Evolutionary conservation across 2,797 vertebrate species (phyloP).

Genomic region (Triplophysa bombifrons): DNA sequence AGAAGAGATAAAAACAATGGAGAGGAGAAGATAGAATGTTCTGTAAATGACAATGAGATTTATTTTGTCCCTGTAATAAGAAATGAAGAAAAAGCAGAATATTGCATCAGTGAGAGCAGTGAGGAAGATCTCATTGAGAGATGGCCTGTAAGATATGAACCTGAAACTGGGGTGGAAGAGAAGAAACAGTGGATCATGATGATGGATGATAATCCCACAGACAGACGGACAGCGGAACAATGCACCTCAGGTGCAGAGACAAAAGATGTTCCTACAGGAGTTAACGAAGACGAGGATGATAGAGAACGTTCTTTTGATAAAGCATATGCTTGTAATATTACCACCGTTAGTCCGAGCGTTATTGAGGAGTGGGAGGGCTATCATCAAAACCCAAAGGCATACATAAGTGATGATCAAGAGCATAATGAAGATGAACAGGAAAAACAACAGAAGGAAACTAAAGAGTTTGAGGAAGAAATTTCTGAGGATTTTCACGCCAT

Average conservation of each 20-base stretch:
- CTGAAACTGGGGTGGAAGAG: background rate
- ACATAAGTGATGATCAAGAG: background rate
- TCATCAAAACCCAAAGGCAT: background rate
- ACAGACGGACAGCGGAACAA: background rate
- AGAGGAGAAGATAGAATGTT: background rate
- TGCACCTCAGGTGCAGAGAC: background rate
- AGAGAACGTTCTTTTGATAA: background rate
- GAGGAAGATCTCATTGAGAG: background rate
- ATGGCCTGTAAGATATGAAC: background rate
- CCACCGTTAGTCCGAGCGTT: background rate
- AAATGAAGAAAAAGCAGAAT: background rate
- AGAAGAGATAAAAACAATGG: background rate
- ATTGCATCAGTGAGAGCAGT: background rate
- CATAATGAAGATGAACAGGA: background rate
- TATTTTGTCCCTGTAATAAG: background rate
- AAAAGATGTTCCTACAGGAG: background rate
- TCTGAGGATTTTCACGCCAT: slow-evolving; percentile 9
- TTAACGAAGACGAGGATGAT: background rate
- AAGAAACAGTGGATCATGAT: background rate
- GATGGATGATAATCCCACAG: background rate
- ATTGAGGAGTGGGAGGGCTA: background rate
- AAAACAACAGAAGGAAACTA: background rate
- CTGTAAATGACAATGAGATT: background rate
- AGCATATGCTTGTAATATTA: background rate
- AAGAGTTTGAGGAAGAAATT: background rate